Conservation (phyloP, 2,888 invertebrate species). For the Habroteleia sp. region DNA sequence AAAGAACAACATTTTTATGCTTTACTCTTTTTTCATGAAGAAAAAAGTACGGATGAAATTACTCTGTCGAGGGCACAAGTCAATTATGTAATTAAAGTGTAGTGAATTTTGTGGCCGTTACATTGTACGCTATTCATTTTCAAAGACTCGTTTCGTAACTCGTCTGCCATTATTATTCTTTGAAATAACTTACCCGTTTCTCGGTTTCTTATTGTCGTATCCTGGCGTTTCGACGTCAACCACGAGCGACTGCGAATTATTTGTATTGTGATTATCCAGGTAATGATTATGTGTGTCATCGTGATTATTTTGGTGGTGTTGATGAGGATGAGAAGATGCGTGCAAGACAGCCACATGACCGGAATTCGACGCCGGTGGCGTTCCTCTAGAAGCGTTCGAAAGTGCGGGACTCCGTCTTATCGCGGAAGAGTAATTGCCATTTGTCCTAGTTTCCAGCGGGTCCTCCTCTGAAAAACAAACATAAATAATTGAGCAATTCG, state of each 20-base stretch:
- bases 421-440: slow-evolving; percentile 73
- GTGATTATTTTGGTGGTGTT: slow-evolving; percentile 76
- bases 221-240: slow-evolving; percentile 74
- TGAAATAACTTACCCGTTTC: slow-evolving; percentile 73
- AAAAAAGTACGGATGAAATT: no score
- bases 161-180: slow-evolving; percentile 6
- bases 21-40: no score
- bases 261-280: slow-evolving; percentile 77
- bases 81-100: neutral
- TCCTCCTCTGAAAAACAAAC: slow-evolving; percentile 76
- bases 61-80: no score
- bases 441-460: slow-evolving; percentile 75
- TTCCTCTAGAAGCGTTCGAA: slow-evolving; percentile 71
- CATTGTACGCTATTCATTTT: neutral
- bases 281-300: slow-evolving; percentile 76
- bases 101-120: no score
- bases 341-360: slow-evolving; percentile 73
- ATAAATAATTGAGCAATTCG: neutral
- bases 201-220: slow-evolving; percentile 77
- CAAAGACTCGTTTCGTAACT: slow-evolving; percentile 20
- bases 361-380: slow-evolving; percentile 76
- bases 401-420: slow-evolving; percentile 75
- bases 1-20: slow-evolving; percentile 1
- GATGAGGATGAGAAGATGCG: slow-evolving; percentile 71
- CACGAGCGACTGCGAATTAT: slow-evolving; percentile 73